phyloP scores from a whole-genome alignment of 2,888 invertebrate species.

The Adineta ricciae region DNA sequence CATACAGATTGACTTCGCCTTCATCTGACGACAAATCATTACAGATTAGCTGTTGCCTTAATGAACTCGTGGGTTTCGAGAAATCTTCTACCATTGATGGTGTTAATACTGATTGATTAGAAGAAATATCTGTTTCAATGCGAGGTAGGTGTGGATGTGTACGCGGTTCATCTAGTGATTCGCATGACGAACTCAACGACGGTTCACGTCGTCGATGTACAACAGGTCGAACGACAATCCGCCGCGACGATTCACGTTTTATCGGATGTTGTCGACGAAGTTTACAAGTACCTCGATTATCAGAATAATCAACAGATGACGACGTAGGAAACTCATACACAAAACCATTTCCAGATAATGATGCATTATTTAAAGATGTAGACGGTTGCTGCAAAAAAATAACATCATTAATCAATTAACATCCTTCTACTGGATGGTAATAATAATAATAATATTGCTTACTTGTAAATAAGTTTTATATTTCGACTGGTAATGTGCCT shows the following conservation, averaged over 20 bases:
- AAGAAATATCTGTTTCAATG: background rate
- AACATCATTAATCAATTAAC: background rate
- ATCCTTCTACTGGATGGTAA: background rate
- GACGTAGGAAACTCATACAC: background rate
- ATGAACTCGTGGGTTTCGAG: background rate
- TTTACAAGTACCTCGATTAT: conserved; percentile 1
- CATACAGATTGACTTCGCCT: background rate
- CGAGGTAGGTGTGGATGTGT: background rate
- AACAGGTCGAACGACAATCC: conserved; percentile 6
- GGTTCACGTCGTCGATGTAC: conserved; percentile 13
- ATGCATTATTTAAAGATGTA: background rate
- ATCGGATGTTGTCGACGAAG: conserved; percentile 6
- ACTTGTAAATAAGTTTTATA: background rate
- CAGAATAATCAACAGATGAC: background rate
- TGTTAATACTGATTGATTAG: background rate
- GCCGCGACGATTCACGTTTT: conserved; percentile 4
- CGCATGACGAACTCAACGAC: background rate
- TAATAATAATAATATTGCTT: background rate
- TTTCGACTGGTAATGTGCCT: background rate
- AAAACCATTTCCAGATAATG: background rate
- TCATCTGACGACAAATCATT: background rate
- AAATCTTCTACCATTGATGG: background rate
- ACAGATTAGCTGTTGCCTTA: background rate
- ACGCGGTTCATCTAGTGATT: background rate
- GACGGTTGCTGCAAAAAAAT: background rate